Percentiles rank a stretch among this genome's conserved stretches.
phyloP scores from a whole-genome alignment of 2,113 vertebrate genomes.

The Aptenodytes forsteri region DNA sequence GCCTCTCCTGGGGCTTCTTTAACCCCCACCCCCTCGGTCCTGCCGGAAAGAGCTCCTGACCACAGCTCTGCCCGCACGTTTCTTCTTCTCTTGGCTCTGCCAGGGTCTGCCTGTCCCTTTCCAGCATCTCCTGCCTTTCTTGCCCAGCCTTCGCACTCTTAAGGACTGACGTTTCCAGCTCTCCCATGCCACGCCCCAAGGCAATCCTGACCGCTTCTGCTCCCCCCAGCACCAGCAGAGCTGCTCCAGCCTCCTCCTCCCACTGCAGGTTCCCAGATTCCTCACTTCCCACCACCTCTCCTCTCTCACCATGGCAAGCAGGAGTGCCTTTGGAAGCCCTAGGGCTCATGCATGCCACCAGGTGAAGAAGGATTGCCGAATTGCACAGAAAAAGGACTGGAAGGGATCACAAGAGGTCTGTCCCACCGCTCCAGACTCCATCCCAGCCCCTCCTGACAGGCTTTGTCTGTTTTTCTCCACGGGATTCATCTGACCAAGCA shows the following conservation, averaged over 20 bases:
- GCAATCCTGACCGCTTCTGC: not conserved
- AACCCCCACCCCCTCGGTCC: not conserved
- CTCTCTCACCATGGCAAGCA: not conserved
- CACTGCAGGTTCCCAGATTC: not conserved
- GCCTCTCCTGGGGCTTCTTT: not conserved
- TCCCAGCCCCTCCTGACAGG: not conserved
- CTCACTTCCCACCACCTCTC: not conserved
- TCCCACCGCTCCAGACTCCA: not conserved
- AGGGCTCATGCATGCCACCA: fast-evolving
- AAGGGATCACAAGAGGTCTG: too few species aligned
- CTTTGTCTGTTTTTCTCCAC: not conserved
- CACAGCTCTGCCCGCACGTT: not conserved
- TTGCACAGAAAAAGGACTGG: not conserved
- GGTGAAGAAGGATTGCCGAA: not conserved
- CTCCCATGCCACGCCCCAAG: not conserved
- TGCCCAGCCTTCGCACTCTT: not conserved
- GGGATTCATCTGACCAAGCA: not conserved
- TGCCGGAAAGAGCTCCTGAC: not conserved
- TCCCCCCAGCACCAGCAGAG: not conserved
- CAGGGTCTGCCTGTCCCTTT: not conserved
- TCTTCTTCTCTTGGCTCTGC: not conserved
- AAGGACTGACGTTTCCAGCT: not conserved
- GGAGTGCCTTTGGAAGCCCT: not conserved
- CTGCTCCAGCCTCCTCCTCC: not conserved
- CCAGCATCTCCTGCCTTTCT: not conserved